A percentile compares a stretch with the other conserved stretches of the same genome.
phyloP scores from a whole-genome alignment of 2,888 invertebrate species.

The Perizoma flavofasciatum region DNA sequence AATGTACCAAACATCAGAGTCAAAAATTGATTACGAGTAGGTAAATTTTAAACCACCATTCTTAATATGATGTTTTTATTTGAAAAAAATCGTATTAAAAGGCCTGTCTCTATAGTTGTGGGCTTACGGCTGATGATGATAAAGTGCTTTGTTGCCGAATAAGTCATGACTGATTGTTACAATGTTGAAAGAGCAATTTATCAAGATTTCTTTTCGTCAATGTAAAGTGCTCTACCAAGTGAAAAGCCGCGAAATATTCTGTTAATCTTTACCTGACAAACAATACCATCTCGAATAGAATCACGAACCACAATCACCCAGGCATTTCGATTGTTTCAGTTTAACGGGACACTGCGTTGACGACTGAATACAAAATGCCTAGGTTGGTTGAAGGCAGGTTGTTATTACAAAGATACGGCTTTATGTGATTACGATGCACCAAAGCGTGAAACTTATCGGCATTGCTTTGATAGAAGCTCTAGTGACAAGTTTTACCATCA shows the following conservation, averaged over 20 bases:
- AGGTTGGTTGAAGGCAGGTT: conserved; percentile 20
- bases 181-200: background rate
- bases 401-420: conserved; percentile 47
- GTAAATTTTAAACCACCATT: no score
- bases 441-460: conserved; percentile 32
- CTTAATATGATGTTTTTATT: no score
- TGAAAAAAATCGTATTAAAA: no score
- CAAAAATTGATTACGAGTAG: no score
- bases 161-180: background rate
- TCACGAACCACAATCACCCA: conserved; percentile 27
- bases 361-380: conserved; percentile 41
- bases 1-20: no score
- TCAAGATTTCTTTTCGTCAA: background rate
- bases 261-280: conserved; percentile 42
- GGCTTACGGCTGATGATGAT: no score
- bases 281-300: conserved; percentile 41
- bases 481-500: background rate
- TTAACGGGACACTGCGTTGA: conserved; percentile 26
- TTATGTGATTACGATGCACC: conserved; percentile 39
- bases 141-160: no score
- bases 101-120: no score
- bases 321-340: conserved; percentile 27
- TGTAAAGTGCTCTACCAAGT: conserved; percentile 4
- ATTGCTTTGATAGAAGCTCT: conserved; percentile 20
- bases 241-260: conserved; percentile 1